A percentile compares a stretch with the other conserved stretches of the same genome.
phyloP scores from a whole-genome alignment of 2,113 vertebrate genomes.

The Rhynchomys soricoides region DNA sequence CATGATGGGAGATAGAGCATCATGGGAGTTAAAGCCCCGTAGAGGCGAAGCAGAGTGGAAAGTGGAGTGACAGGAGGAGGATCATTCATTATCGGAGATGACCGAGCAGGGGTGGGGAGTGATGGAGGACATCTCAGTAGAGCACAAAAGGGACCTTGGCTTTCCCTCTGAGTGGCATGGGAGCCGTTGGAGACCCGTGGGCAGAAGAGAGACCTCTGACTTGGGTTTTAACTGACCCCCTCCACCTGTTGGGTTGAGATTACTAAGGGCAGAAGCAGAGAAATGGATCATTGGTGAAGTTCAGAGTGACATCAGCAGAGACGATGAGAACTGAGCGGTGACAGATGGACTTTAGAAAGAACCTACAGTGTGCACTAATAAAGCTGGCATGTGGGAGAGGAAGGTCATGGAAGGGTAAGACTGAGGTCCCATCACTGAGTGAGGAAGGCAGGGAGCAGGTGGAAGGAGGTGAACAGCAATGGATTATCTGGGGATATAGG shows the following conservation, averaged over 20 bases:
- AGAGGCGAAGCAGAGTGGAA: too few relatives aligned
- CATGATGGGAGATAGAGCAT: not conserved
- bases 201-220: not conserved
- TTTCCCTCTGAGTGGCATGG: not conserved
- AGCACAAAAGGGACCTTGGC: too few relatives aligned
- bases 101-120: not conserved
- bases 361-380: not conserved
- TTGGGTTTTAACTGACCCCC: not conserved
- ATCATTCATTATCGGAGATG: not conserved
- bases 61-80: not conserved
- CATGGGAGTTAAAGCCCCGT: not conserved
- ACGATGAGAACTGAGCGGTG: not conserved
- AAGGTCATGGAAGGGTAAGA: not conserved
- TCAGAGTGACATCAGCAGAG: not conserved
- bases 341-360: not conserved
- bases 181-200: not conserved
- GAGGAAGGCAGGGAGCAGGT: not conserved
- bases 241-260: not conserved
- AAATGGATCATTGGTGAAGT: not conserved
- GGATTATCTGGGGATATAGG: not conserved
- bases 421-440: not conserved
- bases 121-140: too few relatives aligned
- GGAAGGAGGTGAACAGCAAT: not conserved
- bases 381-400: not conserved
- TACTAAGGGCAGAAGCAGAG: not conserved